A percentile compares a stretch with the other conserved stretches of the same genome.
Conservation (phyloP, 2,113 vertebrate genomes). For the Turnix velox region DNA sequence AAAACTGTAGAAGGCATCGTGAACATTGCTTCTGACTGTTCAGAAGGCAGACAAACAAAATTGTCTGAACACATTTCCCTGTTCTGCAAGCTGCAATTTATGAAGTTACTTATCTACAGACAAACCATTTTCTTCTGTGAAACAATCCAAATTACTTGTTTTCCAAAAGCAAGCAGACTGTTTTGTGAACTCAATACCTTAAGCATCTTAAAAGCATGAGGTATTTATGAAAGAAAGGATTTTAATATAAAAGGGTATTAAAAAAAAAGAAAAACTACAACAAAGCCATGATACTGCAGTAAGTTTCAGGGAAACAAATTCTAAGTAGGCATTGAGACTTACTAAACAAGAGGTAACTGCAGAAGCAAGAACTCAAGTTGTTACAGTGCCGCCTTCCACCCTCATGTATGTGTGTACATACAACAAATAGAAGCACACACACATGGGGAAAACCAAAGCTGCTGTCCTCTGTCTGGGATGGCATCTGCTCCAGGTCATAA, state of each 20-base stretch:
- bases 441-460: fast-evolving
- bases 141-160: not conserved
- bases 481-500: not conserved
- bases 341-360: not conserved
- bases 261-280: not conserved
- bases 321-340: not conserved
- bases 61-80: not conserved
- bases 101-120: not conserved
- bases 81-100: not conserved
- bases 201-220: not conserved
- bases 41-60: not conserved
- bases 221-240: not conserved
- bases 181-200: not conserved
- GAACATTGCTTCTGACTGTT: not conserved
- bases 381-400: not conserved
- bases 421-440: not conserved
- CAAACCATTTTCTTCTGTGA: not conserved
- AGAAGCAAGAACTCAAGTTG: not conserved
- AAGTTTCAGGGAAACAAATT: not conserved
- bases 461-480: not conserved
- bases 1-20: not conserved
- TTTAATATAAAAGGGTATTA: not conserved
- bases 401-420: not conserved
- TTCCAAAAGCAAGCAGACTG: not conserved
- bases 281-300: not conserved